These are phyloP conservation scores for Platycheirus albimanus DNA, from an alignment of 2,888 invertebrate genomes.

Conservation along the genomic window DNA sequence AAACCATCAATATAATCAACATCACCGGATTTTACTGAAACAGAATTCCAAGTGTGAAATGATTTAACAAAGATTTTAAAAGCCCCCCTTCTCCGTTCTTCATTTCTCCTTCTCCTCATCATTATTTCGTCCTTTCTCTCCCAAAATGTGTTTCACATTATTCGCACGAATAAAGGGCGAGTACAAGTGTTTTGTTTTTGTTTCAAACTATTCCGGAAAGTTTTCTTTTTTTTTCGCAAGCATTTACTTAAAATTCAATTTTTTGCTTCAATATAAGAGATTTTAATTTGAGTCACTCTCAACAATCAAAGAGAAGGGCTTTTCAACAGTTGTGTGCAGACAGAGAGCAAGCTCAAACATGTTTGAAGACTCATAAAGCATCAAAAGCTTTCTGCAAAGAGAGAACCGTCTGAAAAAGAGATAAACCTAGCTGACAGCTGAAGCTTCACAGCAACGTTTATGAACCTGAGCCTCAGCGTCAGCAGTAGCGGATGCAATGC, in stretches of 20 bases:
- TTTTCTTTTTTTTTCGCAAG: neutral
- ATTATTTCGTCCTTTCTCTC: conserved; percentile 48
- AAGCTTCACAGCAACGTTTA: neutral
- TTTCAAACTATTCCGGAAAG: conserved; percentile 55
- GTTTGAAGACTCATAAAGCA: conserved; percentile 2
- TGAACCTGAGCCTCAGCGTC: neutral
- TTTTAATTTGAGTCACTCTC: neutral
- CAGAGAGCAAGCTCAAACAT: neutral
- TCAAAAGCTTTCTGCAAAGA: conserved; percentile 40
- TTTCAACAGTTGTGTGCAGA: neutral
- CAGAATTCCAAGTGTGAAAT: conserved; percentile 33
- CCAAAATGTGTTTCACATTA: conserved; percentile 51
- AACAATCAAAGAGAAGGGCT: neutral
- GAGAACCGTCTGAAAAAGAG: neutral
- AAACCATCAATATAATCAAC: neutral
- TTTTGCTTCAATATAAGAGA: conserved; percentile 35
- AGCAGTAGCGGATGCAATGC: conserved; percentile 40
- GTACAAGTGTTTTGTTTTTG: conserved; percentile 69
- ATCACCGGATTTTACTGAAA: neutral
- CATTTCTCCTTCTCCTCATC: conserved; percentile 55
- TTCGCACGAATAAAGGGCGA: conserved; percentile 60
- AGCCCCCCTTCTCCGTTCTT: too few species aligned
- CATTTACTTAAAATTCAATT: neutral
- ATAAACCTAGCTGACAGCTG: neutral
- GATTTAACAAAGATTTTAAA: conserved; percentile 63